These are phyloP conservation scores for Saxidomus purpurata DNA, from an alignment of 1,140 invertebrate genomes.

Conservation along the genomic window DNA sequence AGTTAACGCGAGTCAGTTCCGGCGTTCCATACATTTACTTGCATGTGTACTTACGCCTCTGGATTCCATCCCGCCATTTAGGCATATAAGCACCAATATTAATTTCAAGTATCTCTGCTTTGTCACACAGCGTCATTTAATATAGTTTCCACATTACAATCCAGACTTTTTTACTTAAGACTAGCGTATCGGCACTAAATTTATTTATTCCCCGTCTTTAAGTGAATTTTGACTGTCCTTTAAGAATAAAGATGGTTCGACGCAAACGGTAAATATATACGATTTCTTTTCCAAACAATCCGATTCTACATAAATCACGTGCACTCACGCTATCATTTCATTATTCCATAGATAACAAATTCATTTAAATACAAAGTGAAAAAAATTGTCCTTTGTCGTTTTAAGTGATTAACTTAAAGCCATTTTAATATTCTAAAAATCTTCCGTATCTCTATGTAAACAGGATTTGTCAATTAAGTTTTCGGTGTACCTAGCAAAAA, in stretches of 20 bases:
- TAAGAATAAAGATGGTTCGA: no score
- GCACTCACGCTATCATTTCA: not conserved
- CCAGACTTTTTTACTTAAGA: no score
- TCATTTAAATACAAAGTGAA: not conserved
- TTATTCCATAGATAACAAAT: not conserved
- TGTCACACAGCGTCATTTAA: not conserved
- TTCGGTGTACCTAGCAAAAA: not conserved
- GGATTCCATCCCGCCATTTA: constrained; percentile 38
- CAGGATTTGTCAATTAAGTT: not conserved
- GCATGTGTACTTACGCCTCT: constrained; percentile 14
- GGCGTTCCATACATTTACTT: no score
- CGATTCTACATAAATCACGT: no score
- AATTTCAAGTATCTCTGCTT: not conserved
- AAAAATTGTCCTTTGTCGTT: not conserved
- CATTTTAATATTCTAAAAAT: not conserved
- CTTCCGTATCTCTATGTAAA: constrained; percentile 17
- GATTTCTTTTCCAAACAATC: no score
- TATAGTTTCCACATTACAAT: not conserved
- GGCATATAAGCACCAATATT: not conserved
- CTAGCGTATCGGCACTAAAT: no score
- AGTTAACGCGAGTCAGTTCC: no score
- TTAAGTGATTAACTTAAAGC: not conserved
- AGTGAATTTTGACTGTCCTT: no score
- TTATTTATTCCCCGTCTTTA: no score
- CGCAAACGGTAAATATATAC: no score